Base-by-base conservation (phyloP, 2,888 invertebrate genomes). In the Pheosia gnoma region DNA sequence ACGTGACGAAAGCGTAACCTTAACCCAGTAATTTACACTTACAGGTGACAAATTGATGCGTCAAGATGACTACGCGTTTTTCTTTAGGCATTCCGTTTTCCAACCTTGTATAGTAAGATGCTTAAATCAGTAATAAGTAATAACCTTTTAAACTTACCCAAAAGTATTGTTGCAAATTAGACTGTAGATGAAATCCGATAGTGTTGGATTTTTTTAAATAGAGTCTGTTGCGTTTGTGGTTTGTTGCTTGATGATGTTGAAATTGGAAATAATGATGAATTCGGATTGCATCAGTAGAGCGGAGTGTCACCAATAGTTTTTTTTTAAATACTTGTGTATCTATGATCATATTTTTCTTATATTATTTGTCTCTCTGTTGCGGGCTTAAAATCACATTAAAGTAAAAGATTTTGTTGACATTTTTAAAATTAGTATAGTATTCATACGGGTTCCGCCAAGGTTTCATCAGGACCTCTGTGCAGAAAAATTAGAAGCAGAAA, bases 31-130 rank as follows among this genome's bases (percentile, higher is more conserved):
- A 11, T 25, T 25, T 9, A 53, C 37, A 11, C 8, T 25, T 9
- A 53, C 37, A 5, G 53, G 53, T 36, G 37, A 53, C 53, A 53
- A 51, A 37, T 53, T 4, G 11, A 53, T 37, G 53, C n/a, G 53
- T 10, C 37, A 9, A 10, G 10, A 53, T 53, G 53, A 53, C 11
- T 10, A 5, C 11, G 37, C 53, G 37, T 53, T 38, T 53, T 37
- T 37, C 36, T 37, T 37, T 5, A 8, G 6, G 37, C 7, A 49
- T 25, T 25, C 49, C 49, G 51, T 25, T 51, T 51, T 25, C 47
- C 8, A 8, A 53, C 53, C 37, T 53, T 53, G 53, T 25, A 25
- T 51, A 25, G 47, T n/a, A 47, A 47, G 47, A 47, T 47, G 6
- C 47, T 47, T 47, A 47, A 10, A 5, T 7, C 47, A 47, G n/a